phyloP scores from a whole-genome alignment of 2,888 invertebrate genomes.

The Tenthredo livida region DNA sequence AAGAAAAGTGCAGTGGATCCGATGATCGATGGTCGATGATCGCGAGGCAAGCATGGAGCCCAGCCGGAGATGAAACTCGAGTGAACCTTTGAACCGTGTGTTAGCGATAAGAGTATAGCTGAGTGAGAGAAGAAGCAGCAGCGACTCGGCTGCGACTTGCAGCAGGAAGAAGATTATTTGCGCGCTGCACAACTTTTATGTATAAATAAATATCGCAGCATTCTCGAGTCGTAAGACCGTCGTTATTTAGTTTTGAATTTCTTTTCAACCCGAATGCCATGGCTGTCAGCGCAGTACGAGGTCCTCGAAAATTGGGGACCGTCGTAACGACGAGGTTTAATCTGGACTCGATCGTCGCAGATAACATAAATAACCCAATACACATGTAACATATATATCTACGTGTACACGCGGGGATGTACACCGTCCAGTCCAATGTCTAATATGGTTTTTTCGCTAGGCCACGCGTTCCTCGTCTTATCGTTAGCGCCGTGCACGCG shows the following conservation, averaged over 20 bases:
- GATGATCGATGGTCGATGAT: conserved; percentile 55
- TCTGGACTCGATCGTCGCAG: neutral
- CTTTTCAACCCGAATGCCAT: neutral
- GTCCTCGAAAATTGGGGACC: neutral
- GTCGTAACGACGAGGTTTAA: neutral
- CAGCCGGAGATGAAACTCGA: neutral
- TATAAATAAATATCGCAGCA: neutral
- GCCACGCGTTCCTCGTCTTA: conserved; percentile 6
- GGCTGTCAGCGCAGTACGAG: too few relatives aligned
- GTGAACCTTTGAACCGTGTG: conserved; percentile 20
- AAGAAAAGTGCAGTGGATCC: conserved; percentile 15
- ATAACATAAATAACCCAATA: neutral
- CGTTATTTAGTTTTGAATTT: neutral
- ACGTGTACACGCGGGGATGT: neutral
- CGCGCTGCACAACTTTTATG: neutral
- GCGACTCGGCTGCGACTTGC: neutral
- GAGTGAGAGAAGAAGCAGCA: neutral
- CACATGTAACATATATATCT: neutral
- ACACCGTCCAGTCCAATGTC: conserved; percentile 6
- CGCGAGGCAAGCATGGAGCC: conserved; percentile 38
- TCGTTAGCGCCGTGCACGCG: conserved; percentile 32
- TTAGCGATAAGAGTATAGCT: conserved; percentile 12
- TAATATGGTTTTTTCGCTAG: neutral
- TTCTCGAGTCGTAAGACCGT: neutral
- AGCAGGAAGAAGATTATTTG: conserved; percentile 24